A percentile compares a stretch with the other conserved stretches of the same genome.
phyloP scores from a whole-genome alignment of 1,140 invertebrate genomes.

The Ceratoteleas bidentatus region DNA sequence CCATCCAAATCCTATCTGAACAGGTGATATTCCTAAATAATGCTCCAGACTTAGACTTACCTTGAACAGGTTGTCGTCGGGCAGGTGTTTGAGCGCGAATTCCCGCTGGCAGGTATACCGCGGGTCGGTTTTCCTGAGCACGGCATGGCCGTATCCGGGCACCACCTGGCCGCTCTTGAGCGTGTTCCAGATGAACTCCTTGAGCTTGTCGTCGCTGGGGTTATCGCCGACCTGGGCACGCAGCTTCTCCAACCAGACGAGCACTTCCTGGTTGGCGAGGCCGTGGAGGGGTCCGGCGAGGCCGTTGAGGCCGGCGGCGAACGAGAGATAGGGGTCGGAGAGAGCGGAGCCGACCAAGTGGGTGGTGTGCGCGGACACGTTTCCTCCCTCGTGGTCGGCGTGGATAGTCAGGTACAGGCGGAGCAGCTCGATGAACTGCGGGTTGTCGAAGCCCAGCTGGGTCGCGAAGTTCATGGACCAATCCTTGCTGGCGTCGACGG shows the following conservation, averaged over 20 bases:
- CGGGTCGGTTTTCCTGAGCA: constrained; percentile 97
- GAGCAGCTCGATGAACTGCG: constrained; percentile 95
- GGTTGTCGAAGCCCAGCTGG: constrained; percentile 95
- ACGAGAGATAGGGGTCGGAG: constrained; percentile 96
- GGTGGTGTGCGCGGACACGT: constrained; percentile 96
- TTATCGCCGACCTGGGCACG: constrained; percentile 90
- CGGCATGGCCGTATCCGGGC: constrained; percentile 98
- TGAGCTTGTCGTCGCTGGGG: constrained; percentile 92
- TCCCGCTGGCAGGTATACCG: constrained; percentile 96
- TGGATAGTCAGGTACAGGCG: constrained; percentile 98
- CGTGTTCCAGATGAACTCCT: constrained; percentile 97
- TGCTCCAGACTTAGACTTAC: constrained; percentile 76
- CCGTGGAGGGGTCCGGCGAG: constrained; percentile 97
- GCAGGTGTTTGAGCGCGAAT: constrained; percentile 96
- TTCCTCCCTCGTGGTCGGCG: constrained; percentile 97
- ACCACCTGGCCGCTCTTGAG: constrained; percentile 97
- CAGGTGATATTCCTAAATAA: neutral
- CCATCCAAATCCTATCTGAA: no score
- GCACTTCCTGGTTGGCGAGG: constrained; percentile 96
- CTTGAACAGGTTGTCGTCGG: constrained; percentile 95
- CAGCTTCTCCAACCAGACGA: constrained; percentile 92
- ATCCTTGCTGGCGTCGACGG: constrained; percentile 94
- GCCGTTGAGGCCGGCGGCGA: constrained; percentile 96
- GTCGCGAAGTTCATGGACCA: constrained; percentile 96
- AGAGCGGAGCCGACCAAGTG: constrained; percentile 97